phyloP scores from a whole-genome alignment of 2,888 invertebrate genomes.

The Metalampra italica region DNA sequence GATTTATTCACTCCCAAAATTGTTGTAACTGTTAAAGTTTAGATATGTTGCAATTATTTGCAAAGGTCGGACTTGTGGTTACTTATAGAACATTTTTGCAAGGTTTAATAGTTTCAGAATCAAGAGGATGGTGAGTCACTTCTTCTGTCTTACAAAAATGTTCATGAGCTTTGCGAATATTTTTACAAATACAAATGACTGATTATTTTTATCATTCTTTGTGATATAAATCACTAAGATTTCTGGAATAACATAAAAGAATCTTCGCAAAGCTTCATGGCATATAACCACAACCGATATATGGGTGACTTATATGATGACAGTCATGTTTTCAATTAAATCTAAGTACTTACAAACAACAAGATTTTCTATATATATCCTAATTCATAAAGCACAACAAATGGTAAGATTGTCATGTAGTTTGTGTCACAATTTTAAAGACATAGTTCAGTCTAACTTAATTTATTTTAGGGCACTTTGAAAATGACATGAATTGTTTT shows the following conservation, averaged over 20 bases:
- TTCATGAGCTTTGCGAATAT: conserved; percentile 55
- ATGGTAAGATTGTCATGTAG: conserved; percentile 59
- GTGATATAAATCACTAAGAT: background rate
- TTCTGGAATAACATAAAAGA: conserved; percentile 23
- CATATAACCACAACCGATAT: conserved; percentile 44
- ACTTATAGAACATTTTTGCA: conserved; percentile 56
- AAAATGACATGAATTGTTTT: background rate
- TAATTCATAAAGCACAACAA: conserved; percentile 18
- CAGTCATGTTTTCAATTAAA: conserved; percentile 5
- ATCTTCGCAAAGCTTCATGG: conserved; percentile 48
- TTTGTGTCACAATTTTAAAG: conserved; percentile 9
- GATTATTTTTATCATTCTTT: conserved; percentile 5
- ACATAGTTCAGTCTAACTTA: background rate
- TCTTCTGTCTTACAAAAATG: conserved; percentile 59
- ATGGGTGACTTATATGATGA: conserved; percentile 5
- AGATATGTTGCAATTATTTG: too few relatives aligned
- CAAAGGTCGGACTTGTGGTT: conserved; percentile 34
- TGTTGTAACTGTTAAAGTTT: too few relatives aligned
- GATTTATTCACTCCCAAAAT: background rate
- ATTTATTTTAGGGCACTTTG: background rate
- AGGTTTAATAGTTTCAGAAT: conserved; percentile 67
- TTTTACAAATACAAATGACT: conserved; percentile 23
- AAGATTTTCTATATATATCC: background rate
- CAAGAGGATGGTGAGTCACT: conserved; percentile 71
- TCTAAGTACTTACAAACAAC: too few relatives aligned